These are phyloP conservation scores for Marcusenius ussheri DNA, from an alignment of 2,113 vertebrate species.

Conservation along the genomic window DNA sequence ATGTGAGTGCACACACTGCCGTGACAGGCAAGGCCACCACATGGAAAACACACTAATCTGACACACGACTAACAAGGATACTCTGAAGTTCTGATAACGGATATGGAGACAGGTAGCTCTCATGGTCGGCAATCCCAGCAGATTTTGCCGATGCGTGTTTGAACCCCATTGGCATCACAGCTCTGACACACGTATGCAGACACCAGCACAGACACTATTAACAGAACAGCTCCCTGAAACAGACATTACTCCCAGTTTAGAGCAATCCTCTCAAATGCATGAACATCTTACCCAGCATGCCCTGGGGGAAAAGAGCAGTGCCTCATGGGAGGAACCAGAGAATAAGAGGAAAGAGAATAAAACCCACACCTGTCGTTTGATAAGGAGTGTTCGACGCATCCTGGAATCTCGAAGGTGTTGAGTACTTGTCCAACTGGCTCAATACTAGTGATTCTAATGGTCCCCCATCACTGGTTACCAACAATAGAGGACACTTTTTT, in stretches of 20 bases:
- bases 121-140: not conserved
- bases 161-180: not conserved
- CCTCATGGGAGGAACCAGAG: not conserved
- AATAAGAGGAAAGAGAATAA: not conserved
- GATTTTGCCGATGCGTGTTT: not conserved
- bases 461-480: not conserved
- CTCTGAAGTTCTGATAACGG: not conserved
- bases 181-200: not conserved
- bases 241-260: not conserved
- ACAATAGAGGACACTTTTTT: not conserved
- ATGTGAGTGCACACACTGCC: not conserved
- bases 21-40: not conserved
- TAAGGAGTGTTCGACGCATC: not conserved
- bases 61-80: not conserved
- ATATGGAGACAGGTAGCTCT: not conserved
- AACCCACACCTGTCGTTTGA: not conserved
- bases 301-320: not conserved
- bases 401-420: not conserved
- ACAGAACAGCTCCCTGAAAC: not conserved
- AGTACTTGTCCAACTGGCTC: not conserved
- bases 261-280: not conserved
- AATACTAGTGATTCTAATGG: not conserved
- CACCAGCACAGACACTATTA: not conserved
- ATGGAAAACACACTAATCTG: not conserved
- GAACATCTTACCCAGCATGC: not conserved